Evolutionary conservation across 2,113 vertebrate genomes (phyloP).

Genomic region (Poeciliopsis occidentalis): DNA sequence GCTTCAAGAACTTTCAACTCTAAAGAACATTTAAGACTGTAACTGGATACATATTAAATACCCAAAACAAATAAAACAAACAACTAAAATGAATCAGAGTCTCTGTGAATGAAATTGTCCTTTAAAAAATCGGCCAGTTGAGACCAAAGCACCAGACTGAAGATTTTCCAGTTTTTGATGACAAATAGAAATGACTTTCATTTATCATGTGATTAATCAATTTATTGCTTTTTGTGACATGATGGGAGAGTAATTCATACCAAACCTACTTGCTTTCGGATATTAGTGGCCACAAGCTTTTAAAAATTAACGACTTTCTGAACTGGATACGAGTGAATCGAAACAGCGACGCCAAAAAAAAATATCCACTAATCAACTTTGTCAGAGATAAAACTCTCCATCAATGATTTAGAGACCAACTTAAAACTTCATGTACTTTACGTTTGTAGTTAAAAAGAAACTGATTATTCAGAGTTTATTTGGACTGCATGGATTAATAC

Average conservation of each 20-base stretch:
- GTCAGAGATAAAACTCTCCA: neutral
- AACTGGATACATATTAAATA: too few relatives aligned
- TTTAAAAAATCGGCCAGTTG: too few relatives aligned
- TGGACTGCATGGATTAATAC: neutral
- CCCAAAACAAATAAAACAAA: too few relatives aligned
- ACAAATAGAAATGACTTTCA: too few relatives aligned
- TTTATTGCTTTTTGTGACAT: too few relatives aligned
- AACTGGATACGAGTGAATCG: neutral
- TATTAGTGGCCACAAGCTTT: neutral
- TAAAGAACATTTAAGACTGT: too few relatives aligned
- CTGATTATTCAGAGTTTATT: slow-evolving; percentile 3
- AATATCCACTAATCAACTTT: slow-evolving; percentile 3
- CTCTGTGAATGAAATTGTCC: too few relatives aligned
- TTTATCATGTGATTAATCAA: too few relatives aligned
- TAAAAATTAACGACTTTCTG: neutral
- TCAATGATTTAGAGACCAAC: slow-evolving; percentile 8
- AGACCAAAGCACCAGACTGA: too few relatives aligned
- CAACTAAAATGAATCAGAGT: too few relatives aligned
- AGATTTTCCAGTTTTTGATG: too few relatives aligned
- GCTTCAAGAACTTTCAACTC: too few relatives aligned
- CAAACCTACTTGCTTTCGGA: neutral
- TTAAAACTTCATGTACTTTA: slow-evolving; percentile 1
- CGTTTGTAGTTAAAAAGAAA: slow-evolving; percentile 30
- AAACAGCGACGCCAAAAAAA: neutral
- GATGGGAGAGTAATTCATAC: neutral